These are phyloP conservation scores for Nymphalis polychloros DNA, from an alignment of 2,888 invertebrate species.

Conservation along the genomic window DNA sequence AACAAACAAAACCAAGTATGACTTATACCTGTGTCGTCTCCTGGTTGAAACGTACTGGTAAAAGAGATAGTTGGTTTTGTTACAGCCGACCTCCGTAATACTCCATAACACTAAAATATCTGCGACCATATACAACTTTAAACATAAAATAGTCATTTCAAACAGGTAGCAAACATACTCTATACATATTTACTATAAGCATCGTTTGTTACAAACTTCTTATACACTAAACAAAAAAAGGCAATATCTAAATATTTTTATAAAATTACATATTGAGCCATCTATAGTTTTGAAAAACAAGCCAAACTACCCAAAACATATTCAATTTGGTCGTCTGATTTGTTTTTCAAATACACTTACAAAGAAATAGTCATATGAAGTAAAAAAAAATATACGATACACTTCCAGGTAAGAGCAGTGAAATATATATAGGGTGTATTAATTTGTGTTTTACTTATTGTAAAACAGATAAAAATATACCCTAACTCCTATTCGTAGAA, in stretches of 20 bases:
- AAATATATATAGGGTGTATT: slow-evolving; percentile 1
- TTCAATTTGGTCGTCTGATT: slow-evolving; percentile 7
- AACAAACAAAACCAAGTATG: not conserved
- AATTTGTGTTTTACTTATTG: slow-evolving; percentile 10
- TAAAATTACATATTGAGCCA: slow-evolving; percentile 32
- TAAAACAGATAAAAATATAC: slow-evolving; percentile 17
- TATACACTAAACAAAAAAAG: slow-evolving; percentile 20
- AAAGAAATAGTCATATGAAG: slow-evolving; percentile 14
- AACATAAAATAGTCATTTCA: slow-evolving; percentile 21
- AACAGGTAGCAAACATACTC: slow-evolving; percentile 8
- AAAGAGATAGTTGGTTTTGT: slow-evolving; percentile 10
- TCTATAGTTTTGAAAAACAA: slow-evolving; percentile 21
- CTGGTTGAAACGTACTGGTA: not conserved
- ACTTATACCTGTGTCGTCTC: not conserved
- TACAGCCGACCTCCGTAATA: slow-evolving; percentile 5
- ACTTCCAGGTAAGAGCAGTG: not conserved
- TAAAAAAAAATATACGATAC: not conserved
- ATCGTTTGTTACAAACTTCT: slow-evolving; percentile 18
- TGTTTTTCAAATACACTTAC: slow-evolving; percentile 15
- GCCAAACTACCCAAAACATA: slow-evolving; percentile 13
- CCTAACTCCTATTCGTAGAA: not conserved
- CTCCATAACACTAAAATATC: slow-evolving; percentile 6
- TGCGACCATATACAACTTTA: slow-evolving; percentile 16
- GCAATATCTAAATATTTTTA: slow-evolving; percentile 16
- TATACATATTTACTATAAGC: slow-evolving; percentile 25